These are phyloP conservation scores for Spizaetus ornatus DNA, from an alignment of 2,113 vertebrate species.

Conservation along the genomic window DNA sequence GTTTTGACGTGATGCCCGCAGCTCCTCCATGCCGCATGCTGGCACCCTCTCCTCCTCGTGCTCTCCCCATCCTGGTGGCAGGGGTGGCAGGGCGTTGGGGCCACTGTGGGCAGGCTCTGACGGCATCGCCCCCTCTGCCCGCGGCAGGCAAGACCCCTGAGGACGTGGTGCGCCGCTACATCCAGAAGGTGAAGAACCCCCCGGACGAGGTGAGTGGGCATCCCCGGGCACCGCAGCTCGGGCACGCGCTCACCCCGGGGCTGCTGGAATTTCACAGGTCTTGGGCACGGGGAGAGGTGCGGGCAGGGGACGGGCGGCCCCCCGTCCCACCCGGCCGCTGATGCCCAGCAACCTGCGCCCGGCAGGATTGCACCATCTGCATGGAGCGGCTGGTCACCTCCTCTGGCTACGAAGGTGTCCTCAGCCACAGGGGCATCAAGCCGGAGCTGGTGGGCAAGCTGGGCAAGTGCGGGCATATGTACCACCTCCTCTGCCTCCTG, in stretches of 20 bases:
- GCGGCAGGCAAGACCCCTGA: constrained; percentile 89
- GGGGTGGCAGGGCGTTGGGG: not conserved
- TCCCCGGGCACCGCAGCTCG: rapidly evolving
- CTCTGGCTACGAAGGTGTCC: constrained; percentile 91
- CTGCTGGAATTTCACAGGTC: rapidly evolving
- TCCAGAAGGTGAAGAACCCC: constrained; percentile 90
- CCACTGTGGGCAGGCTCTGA: not conserved
- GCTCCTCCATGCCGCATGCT: rapidly evolving
- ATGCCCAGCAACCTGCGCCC: rapidly evolving
- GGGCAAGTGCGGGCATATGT: constrained; percentile 94
- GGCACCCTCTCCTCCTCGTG: not conserved
- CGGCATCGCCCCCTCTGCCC: not conserved
- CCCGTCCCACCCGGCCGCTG: rapidly evolving
- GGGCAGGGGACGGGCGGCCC: no score
- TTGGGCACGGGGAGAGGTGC: rapidly evolving
- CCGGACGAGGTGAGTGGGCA: constrained; percentile 86
- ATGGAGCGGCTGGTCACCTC: constrained; percentile 74
- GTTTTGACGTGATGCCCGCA: not conserved
- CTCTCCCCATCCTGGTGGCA: not conserved
- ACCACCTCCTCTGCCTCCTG: constrained; percentile 95
- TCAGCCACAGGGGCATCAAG: constrained; percentile 85
- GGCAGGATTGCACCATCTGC: constrained; percentile 52
- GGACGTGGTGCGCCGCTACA: constrained; percentile 92
- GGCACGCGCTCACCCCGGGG: not conserved
- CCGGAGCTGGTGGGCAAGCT: constrained; percentile 91